Evolutionary conservation across 1,140 invertebrate genomes (phyloP).

Genomic region (Scaptomyza montana): DNA sequence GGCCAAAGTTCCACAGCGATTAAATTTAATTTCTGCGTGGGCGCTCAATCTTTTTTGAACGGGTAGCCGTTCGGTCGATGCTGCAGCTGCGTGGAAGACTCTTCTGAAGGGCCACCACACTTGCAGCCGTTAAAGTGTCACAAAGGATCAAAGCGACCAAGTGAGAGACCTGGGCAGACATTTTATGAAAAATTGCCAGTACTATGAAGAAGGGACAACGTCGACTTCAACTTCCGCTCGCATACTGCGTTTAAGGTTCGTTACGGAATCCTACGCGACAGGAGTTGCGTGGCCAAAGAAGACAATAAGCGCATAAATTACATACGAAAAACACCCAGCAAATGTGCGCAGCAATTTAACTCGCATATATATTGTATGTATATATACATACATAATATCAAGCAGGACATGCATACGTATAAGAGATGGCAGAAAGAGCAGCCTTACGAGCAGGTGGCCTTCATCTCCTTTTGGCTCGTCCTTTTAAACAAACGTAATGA

Average conservation of each 20-base stretch:
- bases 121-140: constrained; percentile 56
- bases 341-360: constrained; percentile 25
- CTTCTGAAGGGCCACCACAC: not conserved
- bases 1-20: constrained; percentile 65
- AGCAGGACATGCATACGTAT: constrained; percentile 15
- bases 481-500: constrained; percentile 74
- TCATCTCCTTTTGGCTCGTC: not conserved
- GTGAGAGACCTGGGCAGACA: constrained; percentile 42
- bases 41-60: constrained; percentile 48
- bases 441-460: constrained; percentile 8
- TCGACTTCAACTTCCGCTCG: constrained; percentile 21
- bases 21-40: constrained; percentile 76
- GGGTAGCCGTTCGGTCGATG: constrained; percentile 29
- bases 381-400: not conserved
- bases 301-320: constrained; percentile 82
- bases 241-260: constrained; percentile 32
- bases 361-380: constrained; percentile 5
- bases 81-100: constrained; percentile 53
- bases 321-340: constrained; percentile 59
- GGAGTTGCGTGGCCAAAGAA: constrained; percentile 15
- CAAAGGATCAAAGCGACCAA: constrained; percentile 67
- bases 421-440: constrained; percentile 13
- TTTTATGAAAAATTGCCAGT: constrained; percentile 74
- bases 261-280: constrained; percentile 6
- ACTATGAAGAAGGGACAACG: constrained; percentile 35